These are phyloP conservation scores for Himalopsyche tibetana DNA, from an alignment of 2,888 invertebrate species.

Conservation along the genomic window DNA sequence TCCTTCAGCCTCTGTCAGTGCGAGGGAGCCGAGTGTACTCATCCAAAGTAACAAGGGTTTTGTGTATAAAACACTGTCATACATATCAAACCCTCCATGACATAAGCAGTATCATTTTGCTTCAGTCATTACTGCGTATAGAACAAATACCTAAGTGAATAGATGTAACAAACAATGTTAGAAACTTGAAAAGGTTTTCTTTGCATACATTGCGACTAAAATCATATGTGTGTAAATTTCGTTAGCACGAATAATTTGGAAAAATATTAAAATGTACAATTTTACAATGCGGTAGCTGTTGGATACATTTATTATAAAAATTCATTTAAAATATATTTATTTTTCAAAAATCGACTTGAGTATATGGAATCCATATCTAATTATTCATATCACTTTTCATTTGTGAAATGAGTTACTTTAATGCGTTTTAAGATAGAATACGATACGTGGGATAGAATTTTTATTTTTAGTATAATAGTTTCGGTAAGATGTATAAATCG, in stretches of 20 bases:
- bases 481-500: no score
- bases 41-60: conserved; percentile 34
- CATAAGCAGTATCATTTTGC: conserved; percentile 15
- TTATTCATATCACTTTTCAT: no score
- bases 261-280: not conserved
- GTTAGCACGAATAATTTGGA: not conserved
- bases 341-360: no score
- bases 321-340: no score
- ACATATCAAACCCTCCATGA: conserved; percentile 4
- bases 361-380: no score
- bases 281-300: not conserved
- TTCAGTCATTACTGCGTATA: conserved; percentile 26
- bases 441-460: no score
- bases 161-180: not conserved
- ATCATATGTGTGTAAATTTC: conserved; percentile 15
- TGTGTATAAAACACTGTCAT: conserved; percentile 34
- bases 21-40: conserved; percentile 18
- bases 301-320: no score
- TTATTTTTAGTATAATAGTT: no score
- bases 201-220: not conserved
- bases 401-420: no score
- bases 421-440: no score
- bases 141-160: conserved; percentile 29
- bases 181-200: conserved; percentile 8
- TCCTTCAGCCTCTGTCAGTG: conserved; percentile 59